These are phyloP conservation scores for Cactoblastis cactorum DNA, from an alignment of 2,888 invertebrate genomes.

Conservation along the genomic window DNA sequence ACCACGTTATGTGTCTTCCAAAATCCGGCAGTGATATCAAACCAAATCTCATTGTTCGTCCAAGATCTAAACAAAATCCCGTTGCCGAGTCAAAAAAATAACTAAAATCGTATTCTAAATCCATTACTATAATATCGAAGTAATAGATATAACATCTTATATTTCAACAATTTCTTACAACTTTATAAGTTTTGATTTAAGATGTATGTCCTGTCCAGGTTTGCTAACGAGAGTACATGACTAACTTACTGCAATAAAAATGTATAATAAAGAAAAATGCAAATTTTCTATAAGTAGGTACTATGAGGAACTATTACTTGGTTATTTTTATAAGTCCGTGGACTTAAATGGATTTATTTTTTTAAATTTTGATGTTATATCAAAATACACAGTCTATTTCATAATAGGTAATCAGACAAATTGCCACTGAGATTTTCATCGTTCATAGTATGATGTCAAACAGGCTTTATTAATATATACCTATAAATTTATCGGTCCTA, in stretches of 20 bases:
- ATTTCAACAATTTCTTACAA: slow-evolving; percentile 9
- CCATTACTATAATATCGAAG: no score
- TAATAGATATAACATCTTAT: slow-evolving; percentile 4
- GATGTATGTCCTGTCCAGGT: slow-evolving; percentile 41
- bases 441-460: slow-evolving; percentile 34
- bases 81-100: neutral
- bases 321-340: slow-evolving; percentile 57
- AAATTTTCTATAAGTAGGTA: slow-evolving; percentile 78
- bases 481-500: slow-evolving; percentile 5
- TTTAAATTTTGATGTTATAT: slow-evolving; percentile 70
- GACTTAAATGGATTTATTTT: slow-evolving; percentile 48
- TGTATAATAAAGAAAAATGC: slow-evolving; percentile 72
- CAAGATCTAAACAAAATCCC: slow-evolving; percentile 1
- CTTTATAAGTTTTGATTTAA: slow-evolving; percentile 23
- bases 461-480: slow-evolving; percentile 20
- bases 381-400: slow-evolving; percentile 69
- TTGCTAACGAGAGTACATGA: slow-evolving; percentile 61
- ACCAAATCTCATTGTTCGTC: neutral
- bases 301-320: slow-evolving; percentile 78
- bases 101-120: neutral
- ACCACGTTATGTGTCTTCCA: neutral
- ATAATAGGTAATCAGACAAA: slow-evolving; percentile 49
- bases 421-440: slow-evolving; percentile 56
- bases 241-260: slow-evolving; percentile 72
- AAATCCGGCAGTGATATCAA: neutral